Percentiles rank a stretch among this genome's conserved stretches.
Conservation (phyloP, 2,888 invertebrate genomes). For the Axea sp. region DNA sequence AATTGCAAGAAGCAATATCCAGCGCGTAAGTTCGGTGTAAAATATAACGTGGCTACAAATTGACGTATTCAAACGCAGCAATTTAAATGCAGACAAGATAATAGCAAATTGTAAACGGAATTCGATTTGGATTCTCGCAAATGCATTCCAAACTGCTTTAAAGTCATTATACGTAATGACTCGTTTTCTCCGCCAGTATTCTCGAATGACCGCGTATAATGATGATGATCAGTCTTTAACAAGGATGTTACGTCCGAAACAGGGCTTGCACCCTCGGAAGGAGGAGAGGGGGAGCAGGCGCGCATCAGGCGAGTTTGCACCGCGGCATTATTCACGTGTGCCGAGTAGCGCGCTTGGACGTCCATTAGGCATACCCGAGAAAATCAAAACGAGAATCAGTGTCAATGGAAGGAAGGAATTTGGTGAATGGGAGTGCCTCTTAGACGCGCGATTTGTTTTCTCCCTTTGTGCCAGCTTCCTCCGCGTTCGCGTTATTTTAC, state of each 20-base stretch:
- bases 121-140: conserved; percentile 55
- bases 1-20: conserved; percentile 5
- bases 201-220: conserved; percentile 50
- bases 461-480: conserved; percentile 30
- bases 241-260: conserved; percentile 39
- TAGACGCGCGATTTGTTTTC: conserved; percentile 66
- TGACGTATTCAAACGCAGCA: conserved; percentile 38
- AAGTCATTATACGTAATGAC: conserved; percentile 57
- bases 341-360: conserved; percentile 24
- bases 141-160: conserved; percentile 56
- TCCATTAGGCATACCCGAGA: conserved; percentile 46
- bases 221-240: conserved; percentile 59
- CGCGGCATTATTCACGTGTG: conserved; percentile 42
- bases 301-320: conserved; percentile 34
- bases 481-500: too few species aligned
- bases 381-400: conserved; percentile 67
- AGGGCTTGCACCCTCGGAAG: background rate
- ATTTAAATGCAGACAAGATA: conserved; percentile 53
- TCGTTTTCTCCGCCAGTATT: conserved; percentile 55
- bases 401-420: conserved; percentile 77
- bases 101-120: conserved; percentile 55
- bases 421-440: conserved; percentile 74
- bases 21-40: conserved; percentile 28
- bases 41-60: conserved; percentile 52
- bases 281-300: conserved; percentile 2